Conservation (phyloP, 2,888 invertebrate species). For the Coecobrya sp. region DNA sequence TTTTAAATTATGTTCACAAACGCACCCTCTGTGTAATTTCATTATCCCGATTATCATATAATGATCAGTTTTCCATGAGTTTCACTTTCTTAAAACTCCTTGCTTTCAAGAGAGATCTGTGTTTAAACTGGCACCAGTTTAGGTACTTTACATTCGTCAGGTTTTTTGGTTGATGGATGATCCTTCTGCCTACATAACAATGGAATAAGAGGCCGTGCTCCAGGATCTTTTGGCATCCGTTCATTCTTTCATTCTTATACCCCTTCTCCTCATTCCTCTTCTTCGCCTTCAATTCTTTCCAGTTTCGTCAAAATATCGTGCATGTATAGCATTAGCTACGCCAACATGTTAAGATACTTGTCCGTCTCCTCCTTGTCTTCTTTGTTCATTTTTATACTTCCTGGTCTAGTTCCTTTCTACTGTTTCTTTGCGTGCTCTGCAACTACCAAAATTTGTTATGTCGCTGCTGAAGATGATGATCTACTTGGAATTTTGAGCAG, state of each 20-base stretch:
- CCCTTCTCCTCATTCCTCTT: not conserved
- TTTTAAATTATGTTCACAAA: constrained; percentile 52
- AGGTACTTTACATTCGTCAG: constrained; percentile 13
- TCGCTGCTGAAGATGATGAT: constrained; percentile 14
- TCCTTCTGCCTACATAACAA: constrained; percentile 74
- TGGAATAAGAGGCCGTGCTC: constrained; percentile 75
- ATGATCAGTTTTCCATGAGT: constrained; percentile 24
- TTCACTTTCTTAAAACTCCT: not conserved
- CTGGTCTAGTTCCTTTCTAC: constrained; percentile 26
- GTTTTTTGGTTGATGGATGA: constrained; percentile 70
- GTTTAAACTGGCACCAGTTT: not conserved
- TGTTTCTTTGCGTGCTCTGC: not conserved
- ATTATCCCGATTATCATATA: constrained; percentile 41
- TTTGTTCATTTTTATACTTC: constrained; percentile 12
- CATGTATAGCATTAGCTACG: not conserved
- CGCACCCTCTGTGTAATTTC: constrained; percentile 43
- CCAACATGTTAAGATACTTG: not conserved
- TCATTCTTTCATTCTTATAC: constrained; percentile 67
- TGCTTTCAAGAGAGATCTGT: not conserved
- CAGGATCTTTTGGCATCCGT: constrained; percentile 71
- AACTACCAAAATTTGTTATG: not conserved
- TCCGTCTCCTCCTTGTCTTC: not conserved
- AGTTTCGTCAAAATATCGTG: not conserved
- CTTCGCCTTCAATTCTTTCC: not conserved
- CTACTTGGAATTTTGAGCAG: constrained; percentile 25